phyloP scores from a whole-genome alignment of 92 coral and sea anemone species.

The Parazoanthus atlanticus region DNA sequence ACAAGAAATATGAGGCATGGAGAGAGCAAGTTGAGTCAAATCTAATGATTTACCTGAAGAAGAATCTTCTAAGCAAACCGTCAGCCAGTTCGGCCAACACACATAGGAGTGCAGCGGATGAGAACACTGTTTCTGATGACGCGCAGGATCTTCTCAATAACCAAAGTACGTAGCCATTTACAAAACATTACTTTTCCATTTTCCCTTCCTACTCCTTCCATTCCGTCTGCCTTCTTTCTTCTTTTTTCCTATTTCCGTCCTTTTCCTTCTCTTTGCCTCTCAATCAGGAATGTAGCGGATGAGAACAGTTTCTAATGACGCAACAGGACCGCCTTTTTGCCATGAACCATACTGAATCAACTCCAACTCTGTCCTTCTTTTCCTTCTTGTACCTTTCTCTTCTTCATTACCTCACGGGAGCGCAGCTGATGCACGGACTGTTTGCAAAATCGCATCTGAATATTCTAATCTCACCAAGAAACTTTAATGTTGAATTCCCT shows the following conservation, averaged over 20 bases:
- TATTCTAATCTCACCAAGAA: too few relatives aligned
- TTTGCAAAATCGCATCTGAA: too few relatives aligned
- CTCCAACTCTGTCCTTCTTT: too few relatives aligned
- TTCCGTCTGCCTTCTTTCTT: background rate
- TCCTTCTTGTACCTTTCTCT: too few relatives aligned
- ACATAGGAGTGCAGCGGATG: slow-evolving; percentile 80
- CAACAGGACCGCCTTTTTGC: too few relatives aligned
- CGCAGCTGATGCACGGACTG: too few relatives aligned
- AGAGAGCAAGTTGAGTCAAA: slow-evolving; percentile 94
- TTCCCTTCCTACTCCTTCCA: background rate
- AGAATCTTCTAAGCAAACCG: slow-evolving; percentile 80
- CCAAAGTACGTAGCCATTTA: background rate
- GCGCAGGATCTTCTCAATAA: slow-evolving; percentile 55
- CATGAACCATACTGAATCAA: too few relatives aligned
- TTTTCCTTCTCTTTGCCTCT: background rate
- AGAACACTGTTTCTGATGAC: slow-evolving; percentile 69
- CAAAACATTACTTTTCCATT: background rate
- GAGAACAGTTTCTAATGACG: too few relatives aligned
- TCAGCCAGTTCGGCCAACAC: slow-evolving; percentile 89
- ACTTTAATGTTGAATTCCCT: background rate
- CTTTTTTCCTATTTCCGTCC: background rate
- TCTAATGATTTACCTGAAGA: slow-evolving; percentile 90
- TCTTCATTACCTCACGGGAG: too few relatives aligned
- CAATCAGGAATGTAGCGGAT: too few relatives aligned
- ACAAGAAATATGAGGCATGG: slow-evolving; percentile 96